phyloP scores from a whole-genome alignment of 2,797 vertebrate genomes.

The Buphagus erythrorhynchus region DNA sequence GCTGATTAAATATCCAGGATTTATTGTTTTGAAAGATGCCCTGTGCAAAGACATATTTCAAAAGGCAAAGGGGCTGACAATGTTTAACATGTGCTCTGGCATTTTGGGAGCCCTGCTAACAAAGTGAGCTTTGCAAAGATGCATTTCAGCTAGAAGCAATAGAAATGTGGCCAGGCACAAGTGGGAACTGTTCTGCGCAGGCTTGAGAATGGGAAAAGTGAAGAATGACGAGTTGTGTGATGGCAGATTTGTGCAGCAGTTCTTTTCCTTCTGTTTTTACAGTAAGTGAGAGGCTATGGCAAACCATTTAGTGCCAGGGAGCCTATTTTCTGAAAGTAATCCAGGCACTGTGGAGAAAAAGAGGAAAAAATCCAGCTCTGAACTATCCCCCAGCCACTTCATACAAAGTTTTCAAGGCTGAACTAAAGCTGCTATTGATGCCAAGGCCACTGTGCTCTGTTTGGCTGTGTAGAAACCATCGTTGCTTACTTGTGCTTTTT shows the following conservation, averaged over 20 bases:
- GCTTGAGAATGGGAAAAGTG: not conserved
- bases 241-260: not conserved
- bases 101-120: constrained; percentile 25
- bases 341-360: not conserved
- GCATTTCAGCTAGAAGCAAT: not conserved
- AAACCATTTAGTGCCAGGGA: not conserved
- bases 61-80: not conserved
- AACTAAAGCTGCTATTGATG: not conserved
- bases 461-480: rapidly evolving
- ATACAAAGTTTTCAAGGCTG: not conserved
- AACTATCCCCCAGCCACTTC: not conserved
- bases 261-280: constrained; percentile 43
- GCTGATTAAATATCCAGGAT: constrained; percentile 33
- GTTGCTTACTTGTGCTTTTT: not conserved
- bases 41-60: not conserved
- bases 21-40: constrained; percentile 5
- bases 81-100: not conserved
- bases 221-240: not conserved
- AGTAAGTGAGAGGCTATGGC: not conserved
- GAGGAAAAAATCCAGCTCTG: not conserved
- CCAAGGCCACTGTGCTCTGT: not conserved
- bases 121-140: not conserved
- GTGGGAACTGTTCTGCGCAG: not conserved
- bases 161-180: not conserved
- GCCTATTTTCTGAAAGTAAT: constrained; percentile 4